Percentiles rank a stretch among this genome's conserved stretches.
These are phyloP conservation scores for Cacoxenus indagator DNA, from an alignment of 2,888 invertebrate genomes.

Conservation along the genomic window DNA sequence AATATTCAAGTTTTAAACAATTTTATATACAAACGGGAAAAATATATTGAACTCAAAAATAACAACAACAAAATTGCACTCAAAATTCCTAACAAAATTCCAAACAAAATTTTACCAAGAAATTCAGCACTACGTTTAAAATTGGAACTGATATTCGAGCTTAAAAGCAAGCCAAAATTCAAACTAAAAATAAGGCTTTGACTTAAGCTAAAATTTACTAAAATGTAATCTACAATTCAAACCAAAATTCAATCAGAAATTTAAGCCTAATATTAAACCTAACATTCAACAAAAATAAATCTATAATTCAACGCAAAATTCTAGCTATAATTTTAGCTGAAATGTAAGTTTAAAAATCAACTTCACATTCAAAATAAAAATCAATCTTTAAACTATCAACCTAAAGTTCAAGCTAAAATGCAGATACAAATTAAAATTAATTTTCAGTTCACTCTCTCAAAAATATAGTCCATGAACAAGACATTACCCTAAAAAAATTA, in stretches of 20 bases:
- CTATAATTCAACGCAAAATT: constrained; percentile 1
- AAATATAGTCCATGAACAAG: too few relatives aligned
- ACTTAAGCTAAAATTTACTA: neutral
- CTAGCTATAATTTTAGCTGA: constrained; percentile 23
- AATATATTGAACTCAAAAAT: too few relatives aligned
- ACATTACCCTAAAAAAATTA: too few relatives aligned
- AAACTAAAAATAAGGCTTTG: too few relatives aligned
- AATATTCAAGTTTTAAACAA: too few relatives aligned
- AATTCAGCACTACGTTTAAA: neutral
- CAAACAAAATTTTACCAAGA: neutral
- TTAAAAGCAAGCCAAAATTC: neutral
- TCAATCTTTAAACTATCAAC: neutral
- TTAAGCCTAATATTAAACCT: neutral
- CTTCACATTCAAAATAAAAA: constrained; percentile 7
- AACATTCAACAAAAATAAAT: neutral
- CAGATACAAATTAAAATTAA: neutral
- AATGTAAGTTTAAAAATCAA: constrained; percentile 23
- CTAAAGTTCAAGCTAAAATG: neutral
- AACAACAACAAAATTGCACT: neutral
- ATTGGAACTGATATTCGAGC: constrained; percentile 6
- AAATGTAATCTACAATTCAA: neutral
- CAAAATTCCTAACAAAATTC: neutral
- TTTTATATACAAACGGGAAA: too few relatives aligned
- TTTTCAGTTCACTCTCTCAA: too few relatives aligned
- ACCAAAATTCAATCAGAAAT: constrained; percentile 7